Evolutionary conservation across 2,797 vertebrate genomes (phyloP).

Genomic region (Sphaeramia orbicularis): DNA sequence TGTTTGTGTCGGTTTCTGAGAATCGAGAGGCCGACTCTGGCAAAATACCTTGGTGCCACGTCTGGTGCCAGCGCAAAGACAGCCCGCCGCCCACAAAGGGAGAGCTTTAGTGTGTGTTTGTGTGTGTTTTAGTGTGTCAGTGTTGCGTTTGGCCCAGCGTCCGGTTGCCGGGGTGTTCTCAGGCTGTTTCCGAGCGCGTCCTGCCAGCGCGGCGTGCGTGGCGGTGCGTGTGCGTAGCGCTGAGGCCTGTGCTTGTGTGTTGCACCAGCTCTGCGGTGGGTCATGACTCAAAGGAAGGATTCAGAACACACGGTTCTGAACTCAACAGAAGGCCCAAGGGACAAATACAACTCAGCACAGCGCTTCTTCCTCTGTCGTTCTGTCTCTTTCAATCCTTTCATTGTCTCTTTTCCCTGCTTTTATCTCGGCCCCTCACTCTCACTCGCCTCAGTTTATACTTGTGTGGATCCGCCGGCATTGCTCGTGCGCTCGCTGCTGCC

Average conservation of each 20-base stretch:
- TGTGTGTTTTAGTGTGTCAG: conserved; percentile 55
- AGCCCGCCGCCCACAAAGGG: conserved; percentile 71
- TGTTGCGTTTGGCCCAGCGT: conserved; percentile 78
- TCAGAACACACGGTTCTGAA: conserved; percentile 85
- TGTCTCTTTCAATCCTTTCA: conserved; percentile 55
- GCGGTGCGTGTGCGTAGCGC: conserved; percentile 32
- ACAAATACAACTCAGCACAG: conserved; percentile 74
- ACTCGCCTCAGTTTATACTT: conserved; percentile 16
- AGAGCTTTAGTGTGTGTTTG: conserved; percentile 51
- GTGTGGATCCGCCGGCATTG: conserved; percentile 1
- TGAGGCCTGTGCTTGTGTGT: conserved; percentile 26
- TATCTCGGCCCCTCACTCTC: conserved; percentile 39
- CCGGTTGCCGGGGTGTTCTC: conserved; percentile 81
- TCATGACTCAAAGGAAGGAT: conserved; percentile 86
- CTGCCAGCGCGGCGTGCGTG: conserved; percentile 68
- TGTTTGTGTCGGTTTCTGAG: conserved; percentile 64
- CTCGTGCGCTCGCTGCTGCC: conserved; percentile 1
- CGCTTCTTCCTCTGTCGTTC: conserved; percentile 63
- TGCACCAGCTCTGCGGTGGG: conserved; percentile 77
- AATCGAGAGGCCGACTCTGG: conserved; percentile 73
- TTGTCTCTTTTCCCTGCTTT: conserved; percentile 51
- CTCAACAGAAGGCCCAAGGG: conserved; percentile 82
- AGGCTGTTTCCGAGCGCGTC: conserved; percentile 80
- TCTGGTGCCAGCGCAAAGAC: conserved; percentile 68
- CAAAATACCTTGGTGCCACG: conserved; percentile 78